A percentile compares a stretch with the other conserved stretches of the same genome.
Evolutionary conservation across 2,113 vertebrate species (phyloP).

Genomic region (Gnathonemus echidnorhynchus): DNA sequence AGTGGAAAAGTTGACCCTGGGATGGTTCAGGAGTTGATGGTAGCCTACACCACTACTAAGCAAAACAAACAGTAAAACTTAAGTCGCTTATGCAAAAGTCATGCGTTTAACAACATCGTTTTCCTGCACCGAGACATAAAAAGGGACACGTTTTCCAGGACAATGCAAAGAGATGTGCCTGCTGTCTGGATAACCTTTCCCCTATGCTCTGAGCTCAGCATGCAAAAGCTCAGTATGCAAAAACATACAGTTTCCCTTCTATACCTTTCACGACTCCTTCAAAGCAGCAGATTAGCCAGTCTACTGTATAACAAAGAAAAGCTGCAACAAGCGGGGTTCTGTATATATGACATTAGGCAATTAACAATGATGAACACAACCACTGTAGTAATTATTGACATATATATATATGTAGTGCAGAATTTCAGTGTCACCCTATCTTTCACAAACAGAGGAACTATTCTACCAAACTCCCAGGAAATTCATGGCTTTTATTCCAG

Average conservation of each 20-base stretch:
- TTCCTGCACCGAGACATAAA: not conserved
- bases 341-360: not conserved
- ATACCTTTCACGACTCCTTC: not conserved
- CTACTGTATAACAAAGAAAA: not conserved
- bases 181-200: not conserved
- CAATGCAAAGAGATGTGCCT: not conserved
- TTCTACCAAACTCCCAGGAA: not conserved
- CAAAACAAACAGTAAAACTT: not conserved
- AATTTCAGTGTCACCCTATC: not conserved
- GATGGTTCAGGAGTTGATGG: not conserved
- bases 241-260: not conserved
- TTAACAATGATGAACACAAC: not conserved
- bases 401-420: not conserved
- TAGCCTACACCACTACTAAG: not conserved
- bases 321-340: not conserved
- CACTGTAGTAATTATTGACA: not conserved
- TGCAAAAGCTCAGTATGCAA: not conserved
- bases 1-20: not conserved
- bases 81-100: not conserved
- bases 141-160: not conserved
- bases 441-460: not conserved
- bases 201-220: not conserved
- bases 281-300: not conserved
- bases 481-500: not conserved
- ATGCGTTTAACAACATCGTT: not conserved